These are phyloP conservation scores for Prionailurus viverrinus DNA, from an alignment of 2,113 vertebrate species.

Conservation along the genomic window DNA sequence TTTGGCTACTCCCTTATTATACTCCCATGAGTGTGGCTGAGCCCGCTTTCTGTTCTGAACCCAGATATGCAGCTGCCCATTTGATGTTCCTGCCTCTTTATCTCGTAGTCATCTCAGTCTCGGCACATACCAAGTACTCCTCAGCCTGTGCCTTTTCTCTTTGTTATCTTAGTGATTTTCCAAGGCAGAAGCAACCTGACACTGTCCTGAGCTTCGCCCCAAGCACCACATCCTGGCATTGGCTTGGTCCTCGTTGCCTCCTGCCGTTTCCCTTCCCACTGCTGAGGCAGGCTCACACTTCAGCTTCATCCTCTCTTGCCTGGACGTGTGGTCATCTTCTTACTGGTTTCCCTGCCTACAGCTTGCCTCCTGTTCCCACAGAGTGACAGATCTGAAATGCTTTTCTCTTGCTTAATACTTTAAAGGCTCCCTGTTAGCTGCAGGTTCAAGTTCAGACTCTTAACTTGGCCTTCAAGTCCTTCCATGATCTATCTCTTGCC, in stretches of 20 bases:
- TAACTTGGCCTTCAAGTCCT: neutral
- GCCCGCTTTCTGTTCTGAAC: neutral
- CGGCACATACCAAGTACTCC: neutral
- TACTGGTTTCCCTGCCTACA: neutral
- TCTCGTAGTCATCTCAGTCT: neutral
- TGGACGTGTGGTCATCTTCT: neutral
- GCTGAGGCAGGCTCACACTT: neutral
- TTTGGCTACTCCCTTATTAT: neutral
- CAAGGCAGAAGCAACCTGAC: neutral
- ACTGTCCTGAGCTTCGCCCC: neutral
- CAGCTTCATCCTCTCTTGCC: neutral
- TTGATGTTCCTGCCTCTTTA: neutral
- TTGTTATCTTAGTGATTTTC: neutral
- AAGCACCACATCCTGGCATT: neutral
- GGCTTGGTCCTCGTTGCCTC: neutral
- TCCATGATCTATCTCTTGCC: neutral
- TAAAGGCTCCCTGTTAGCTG: neutral
- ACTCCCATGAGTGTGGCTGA: neutral
- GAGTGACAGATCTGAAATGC: neutral
- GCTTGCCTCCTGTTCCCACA: neutral
- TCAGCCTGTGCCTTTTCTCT: neutral
- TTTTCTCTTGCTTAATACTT: neutral
- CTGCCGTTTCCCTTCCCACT: neutral
- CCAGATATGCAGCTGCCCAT: neutral
- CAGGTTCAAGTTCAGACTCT: neutral